Conservation (phyloP, 2,888 invertebrate genomes). For the Synanthedon formicaeformis region DNA sequence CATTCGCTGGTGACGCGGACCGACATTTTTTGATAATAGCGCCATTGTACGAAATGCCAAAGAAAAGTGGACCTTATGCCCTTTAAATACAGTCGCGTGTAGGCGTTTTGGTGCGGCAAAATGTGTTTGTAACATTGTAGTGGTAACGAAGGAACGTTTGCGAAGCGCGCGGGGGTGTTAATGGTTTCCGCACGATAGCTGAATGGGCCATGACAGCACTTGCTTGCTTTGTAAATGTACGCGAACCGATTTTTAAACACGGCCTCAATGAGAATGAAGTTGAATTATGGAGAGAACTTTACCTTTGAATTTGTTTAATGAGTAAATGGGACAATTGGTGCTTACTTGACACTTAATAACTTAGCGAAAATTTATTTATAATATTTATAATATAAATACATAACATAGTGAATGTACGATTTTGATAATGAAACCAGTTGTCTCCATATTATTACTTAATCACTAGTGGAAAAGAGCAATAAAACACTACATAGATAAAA, state of each 20-base stretch:
- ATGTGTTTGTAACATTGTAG: conserved; percentile 2
- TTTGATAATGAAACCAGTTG: too few relatives aligned
- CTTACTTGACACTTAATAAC: too few relatives aligned
- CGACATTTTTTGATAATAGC: not conserved
- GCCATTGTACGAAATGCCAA: conserved; percentile 6
- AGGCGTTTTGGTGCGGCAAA: not conserved
- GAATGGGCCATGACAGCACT: conserved; percentile 18
- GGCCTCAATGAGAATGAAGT: not conserved
- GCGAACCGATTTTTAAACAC: not conserved
- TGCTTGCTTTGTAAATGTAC: not conserved
- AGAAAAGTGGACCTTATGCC: conserved; percentile 1
- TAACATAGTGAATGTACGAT: too few relatives aligned
- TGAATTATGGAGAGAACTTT: not conserved
- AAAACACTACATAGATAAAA: too few relatives aligned
- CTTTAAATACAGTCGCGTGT: conserved; percentile 1
- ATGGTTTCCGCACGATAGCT: conserved; percentile 28
- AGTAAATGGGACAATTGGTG: too few relatives aligned
- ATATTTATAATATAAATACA: too few relatives aligned
- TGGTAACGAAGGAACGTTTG: conserved; percentile 6
- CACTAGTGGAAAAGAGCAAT: too few relatives aligned
- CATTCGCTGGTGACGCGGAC: conserved; percentile 18
- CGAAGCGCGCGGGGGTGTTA: conserved; percentile 12
- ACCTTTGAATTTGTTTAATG: too few relatives aligned
- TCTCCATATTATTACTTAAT: too few relatives aligned
- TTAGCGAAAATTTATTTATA: too few relatives aligned